A percentile compares a stretch with the other conserved stretches of the same genome.
Evolutionary conservation across 2,797 vertebrate genomes (phyloP).

Genomic region (Hydrocynus forskahlii): DNA sequence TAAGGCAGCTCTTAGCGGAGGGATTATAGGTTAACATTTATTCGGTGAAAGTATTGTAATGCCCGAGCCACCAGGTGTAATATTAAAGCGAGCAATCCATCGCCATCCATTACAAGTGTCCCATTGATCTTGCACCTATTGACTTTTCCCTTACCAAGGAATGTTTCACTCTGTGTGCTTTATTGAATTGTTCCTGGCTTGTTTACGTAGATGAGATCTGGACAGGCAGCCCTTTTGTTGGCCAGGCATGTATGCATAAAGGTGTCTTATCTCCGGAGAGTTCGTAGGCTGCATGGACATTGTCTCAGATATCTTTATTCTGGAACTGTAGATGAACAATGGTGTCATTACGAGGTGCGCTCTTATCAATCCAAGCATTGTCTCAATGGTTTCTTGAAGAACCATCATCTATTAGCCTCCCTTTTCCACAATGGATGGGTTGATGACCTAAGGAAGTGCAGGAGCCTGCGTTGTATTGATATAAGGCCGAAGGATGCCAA

Average conservation of each 20-base stretch:
- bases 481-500: constrained; percentile 14
- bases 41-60: constrained; percentile 86
- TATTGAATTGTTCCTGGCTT: constrained; percentile 47
- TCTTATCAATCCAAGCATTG: not conserved
- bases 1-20: constrained; percentile 83
- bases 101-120: constrained; percentile 85
- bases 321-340: constrained; percentile 5
- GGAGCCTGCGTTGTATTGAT: constrained; percentile 9
- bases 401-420: not conserved
- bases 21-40: constrained; percentile 97
- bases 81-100: constrained; percentile 92
- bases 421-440: constrained; percentile 7
- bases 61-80: constrained; percentile 85
- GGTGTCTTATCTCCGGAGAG: not conserved
- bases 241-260: not conserved
- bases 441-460: not conserved
- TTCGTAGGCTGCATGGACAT: not conserved
- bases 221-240: constrained; percentile 39
- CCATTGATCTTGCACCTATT: constrained; percentile 86
- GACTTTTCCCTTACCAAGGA: constrained; percentile 72
- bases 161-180: constrained; percentile 58
- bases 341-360: not conserved
- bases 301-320: not conserved
- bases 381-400: not conserved
- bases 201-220: constrained; percentile 36